These are phyloP conservation scores for Lepus americanus DNA, from an alignment of 2,113 vertebrate genomes.

Conservation along the genomic window DNA sequence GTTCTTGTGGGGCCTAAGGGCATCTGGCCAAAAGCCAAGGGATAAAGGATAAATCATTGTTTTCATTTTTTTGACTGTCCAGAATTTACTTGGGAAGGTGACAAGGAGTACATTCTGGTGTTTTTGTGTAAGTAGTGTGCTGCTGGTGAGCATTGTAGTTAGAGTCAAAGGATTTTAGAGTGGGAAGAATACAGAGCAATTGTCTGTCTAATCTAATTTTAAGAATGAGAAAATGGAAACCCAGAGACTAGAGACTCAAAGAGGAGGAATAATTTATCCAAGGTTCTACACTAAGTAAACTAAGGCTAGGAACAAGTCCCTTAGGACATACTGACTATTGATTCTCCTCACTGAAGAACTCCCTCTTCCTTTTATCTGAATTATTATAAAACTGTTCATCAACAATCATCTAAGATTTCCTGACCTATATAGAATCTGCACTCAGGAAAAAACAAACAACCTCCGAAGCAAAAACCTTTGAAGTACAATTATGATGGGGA, in stretches of 20 bases:
- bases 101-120: not conserved
- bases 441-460: not conserved
- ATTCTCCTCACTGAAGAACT: not conserved
- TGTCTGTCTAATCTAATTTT: not conserved
- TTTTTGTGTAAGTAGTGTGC: not conserved
- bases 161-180: not conserved
- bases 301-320: not conserved
- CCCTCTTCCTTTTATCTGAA: constrained; percentile 1
- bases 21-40: not conserved
- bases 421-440: not conserved
- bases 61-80: not conserved
- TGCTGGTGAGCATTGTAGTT: not conserved
- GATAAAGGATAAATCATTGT: not conserved
- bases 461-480: not conserved
- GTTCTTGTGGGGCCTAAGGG: not conserved
- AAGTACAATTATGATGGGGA: not conserved
- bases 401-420: not conserved
- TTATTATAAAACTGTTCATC: constrained; percentile 28
- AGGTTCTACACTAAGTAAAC: not conserved
- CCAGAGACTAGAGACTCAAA: not conserved
- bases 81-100: not conserved
- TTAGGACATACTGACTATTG: not conserved
- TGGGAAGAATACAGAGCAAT: not conserved
- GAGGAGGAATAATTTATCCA: not conserved
- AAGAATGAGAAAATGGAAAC: not conserved